phyloP scores from a whole-genome alignment of 2,888 invertebrate genomes.

The Eupithecia subfuscata region DNA sequence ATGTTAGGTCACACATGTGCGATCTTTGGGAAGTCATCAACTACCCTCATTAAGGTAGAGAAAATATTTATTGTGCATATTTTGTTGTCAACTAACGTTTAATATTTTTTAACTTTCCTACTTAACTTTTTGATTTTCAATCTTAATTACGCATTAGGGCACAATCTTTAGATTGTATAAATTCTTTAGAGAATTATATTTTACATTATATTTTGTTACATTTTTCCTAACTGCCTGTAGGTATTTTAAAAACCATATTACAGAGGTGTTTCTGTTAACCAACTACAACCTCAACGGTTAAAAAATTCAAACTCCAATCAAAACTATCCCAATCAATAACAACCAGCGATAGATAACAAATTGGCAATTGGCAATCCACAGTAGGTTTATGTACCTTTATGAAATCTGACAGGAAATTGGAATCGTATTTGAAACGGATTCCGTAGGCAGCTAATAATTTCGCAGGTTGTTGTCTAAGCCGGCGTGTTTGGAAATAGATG shows the following conservation, averaged over 20 bases:
- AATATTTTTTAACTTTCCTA: too few relatives aligned
- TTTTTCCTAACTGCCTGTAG: background rate
- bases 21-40: too few relatives aligned
- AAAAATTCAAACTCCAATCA: slow-evolving; percentile 14
- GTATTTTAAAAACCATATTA: background rate
- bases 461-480: slow-evolving; percentile 62
- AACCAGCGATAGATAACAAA: slow-evolving; percentile 36
- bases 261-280: background rate
- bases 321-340: slow-evolving; percentile 21
- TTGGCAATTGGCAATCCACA: slow-evolving; percentile 48
- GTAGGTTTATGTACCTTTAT: slow-evolving; percentile 59
- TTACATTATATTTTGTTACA: background rate
- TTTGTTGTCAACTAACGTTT: too few relatives aligned
- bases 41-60: too few relatives aligned
- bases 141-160: too few relatives aligned
- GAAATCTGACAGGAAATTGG: slow-evolving; percentile 78
- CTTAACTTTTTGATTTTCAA: too few relatives aligned
- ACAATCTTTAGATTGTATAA: too few relatives aligned
- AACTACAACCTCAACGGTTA: background rate
- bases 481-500: background rate
- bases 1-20: too few relatives aligned
- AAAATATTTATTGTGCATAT: too few relatives aligned
- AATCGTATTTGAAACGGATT: slow-evolving; percentile 66
- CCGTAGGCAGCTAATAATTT: slow-evolving; percentile 66
- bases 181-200: too few relatives aligned